Evolutionary conservation across 2,797 vertebrate species (phyloP), one percentile per base, ranked within the genome.

Genomic region (Intellagama lesueurii): DNA sequence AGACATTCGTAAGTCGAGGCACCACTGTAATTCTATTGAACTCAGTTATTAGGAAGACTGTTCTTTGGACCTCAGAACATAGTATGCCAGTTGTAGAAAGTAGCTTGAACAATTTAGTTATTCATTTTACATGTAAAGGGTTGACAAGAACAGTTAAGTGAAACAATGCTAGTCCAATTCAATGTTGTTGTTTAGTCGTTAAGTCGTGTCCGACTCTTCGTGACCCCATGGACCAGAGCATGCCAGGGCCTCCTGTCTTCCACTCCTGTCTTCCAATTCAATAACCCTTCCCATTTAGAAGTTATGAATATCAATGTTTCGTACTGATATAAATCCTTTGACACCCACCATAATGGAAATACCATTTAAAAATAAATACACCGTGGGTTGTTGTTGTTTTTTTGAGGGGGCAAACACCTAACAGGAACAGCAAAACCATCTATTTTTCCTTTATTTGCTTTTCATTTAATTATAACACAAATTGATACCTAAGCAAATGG

Each of bases 331-430:
- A 35, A 81, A 72, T 56, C 32, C 24, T 69, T 83, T 83, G 66
- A 7, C 64, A 79, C 49, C 60, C 68, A 79, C 14, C 17, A 56
- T 40, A 87, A 87, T 80, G n/a, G 47, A 81, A 44, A 17, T 24
- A 32, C 66, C 24, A 70, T 85, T 85, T 85, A 26, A 73, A 85
- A 85, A 85, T 80, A 14, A 69, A 87, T 68, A 77, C 12, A 26
- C 11, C 49, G 64, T 66, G 78, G 35, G 40, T 40, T 40, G 40
- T 40, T 40, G 40, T 40, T 40, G 40, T 40, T 40, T 40, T 40
- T 40, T 40, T 1, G 40, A 40, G 40, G 40, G 78, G 12, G 17
- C 64, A 79, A 79, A 69, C n/a, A 72, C 68, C 52, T 60, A 60
- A 72, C 16, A 81, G 6, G 9, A 60, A 81, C 2, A 60, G 26